These are phyloP conservation scores for Nothocercus julius DNA, from an alignment of 2,113 vertebrate species.

Conservation along the genomic window DNA sequence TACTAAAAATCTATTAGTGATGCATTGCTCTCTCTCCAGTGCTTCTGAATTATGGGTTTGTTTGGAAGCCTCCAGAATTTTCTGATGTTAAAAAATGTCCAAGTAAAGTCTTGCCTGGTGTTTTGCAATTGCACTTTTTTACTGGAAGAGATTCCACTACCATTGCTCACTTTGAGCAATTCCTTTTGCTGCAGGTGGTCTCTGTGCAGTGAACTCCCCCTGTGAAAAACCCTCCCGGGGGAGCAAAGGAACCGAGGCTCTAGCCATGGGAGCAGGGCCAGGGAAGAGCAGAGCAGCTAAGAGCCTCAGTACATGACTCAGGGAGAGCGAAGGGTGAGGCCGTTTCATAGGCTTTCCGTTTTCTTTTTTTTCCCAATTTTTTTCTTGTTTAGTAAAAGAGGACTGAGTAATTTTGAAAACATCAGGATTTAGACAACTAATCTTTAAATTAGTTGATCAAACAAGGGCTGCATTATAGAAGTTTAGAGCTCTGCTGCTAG, in stretches of 20 bases:
- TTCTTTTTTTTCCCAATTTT: too few relatives aligned
- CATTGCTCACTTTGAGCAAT: conserved; percentile 16
- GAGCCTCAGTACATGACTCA: not conserved
- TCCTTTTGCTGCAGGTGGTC: not conserved
- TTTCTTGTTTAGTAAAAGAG: not conserved
- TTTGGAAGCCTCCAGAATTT: conserved; percentile 10
- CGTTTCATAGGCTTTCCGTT: not conserved
- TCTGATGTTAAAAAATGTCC: not conserved
- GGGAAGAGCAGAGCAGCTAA: not conserved
- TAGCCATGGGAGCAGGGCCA: not conserved
- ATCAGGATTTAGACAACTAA: not conserved
- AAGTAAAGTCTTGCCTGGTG: not conserved
- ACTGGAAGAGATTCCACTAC: not conserved
- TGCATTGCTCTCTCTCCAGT: not conserved
- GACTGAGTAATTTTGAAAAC: not conserved
- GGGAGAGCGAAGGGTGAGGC: not conserved
- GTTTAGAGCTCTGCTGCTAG: conserved; percentile 37
- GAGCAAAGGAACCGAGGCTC: not conserved
- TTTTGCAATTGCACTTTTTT: not conserved
- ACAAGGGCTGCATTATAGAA: conserved; percentile 50
- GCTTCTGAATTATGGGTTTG: conserved; percentile 32
- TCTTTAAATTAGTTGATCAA: conserved; percentile 59
- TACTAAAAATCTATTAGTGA: conserved; percentile 11
- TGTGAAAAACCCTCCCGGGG: not conserved
- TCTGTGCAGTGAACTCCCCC: not conserved